These are phyloP conservation scores for Dicerorhinus sumatrensis DNA, from an alignment of 2,113 vertebrate genomes.

Conservation along the genomic window DNA sequence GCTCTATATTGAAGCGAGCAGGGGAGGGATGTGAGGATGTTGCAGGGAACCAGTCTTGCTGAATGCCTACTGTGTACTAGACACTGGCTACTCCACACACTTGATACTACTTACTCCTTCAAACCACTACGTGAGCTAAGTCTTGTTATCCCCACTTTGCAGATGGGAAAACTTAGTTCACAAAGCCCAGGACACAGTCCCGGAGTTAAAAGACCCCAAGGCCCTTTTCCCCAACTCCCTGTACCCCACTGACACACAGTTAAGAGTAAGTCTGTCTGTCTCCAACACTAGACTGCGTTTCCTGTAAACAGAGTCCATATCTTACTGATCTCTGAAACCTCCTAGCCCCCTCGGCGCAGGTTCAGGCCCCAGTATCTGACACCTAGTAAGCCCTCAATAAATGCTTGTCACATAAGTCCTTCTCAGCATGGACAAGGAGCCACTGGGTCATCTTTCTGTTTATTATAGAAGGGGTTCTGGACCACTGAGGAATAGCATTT, in stretches of 20 bases:
- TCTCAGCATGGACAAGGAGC: too few relatives aligned
- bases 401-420: neutral
- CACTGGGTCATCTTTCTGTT: neutral
- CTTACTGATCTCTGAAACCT: neutral
- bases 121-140: neutral
- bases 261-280: neutral
- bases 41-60: neutral
- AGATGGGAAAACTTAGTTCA: neutral
- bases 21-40: accelerated
- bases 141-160: neutral
- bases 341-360: neutral
- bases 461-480: neutral
- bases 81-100: accelerated
- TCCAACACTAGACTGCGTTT: neutral
- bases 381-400: neutral
- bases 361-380: neutral
- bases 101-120: neutral
- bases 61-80: too few relatives aligned
- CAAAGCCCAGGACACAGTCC: neutral
- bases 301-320: neutral
- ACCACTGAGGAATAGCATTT: neutral
- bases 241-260: neutral
- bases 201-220: neutral
- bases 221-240: neutral
- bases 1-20: neutral